Evolutionary conservation across 2,888 invertebrate genomes (phyloP), one percentile per base, ranked within the genome.

Genomic region (Rhingia rostrata): DNA sequence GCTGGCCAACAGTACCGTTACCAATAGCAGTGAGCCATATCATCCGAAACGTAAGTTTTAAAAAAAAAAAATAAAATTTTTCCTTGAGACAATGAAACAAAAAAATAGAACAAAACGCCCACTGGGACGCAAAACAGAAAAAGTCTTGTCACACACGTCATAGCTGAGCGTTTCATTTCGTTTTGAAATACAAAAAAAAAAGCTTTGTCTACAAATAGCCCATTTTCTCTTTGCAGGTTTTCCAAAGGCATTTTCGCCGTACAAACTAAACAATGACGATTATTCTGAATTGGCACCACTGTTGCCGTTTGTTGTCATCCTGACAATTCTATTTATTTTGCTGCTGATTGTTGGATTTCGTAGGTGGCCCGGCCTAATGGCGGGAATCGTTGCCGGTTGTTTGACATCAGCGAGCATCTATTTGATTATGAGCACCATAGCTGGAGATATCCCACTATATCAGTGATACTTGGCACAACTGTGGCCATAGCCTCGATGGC

Each of bases 311-410:
- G 80, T 87, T 6, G 75, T 88, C 64, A 80, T 88, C 56, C 58
- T 88, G 41, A 85, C 88, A n/a, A 67, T 88, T 35, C 86, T 86
- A 9, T 87, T 87, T 10, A 72, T 88, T 47, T 61, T 88, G 30
- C 87, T 87, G 45, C 79, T 88, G 4, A 70, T 87, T 9, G 82
- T 88, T 6, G 84, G 88, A 5, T 88, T 88, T 82, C 87, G 87
- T 6, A 78, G 88, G 9, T 88, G 88, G 88, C 88, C 88, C 0
- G 88, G 88, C 22, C 37, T 88, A 43, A 81, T 87, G 32, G 87
- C 87, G n/a, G 88, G 88, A n/a, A 83, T 88, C 14, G 66, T 88
- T 7, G 87, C 88, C 14, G 88, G 88, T 6, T 87, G 86, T 56
- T 70, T 88, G 35, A 88, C 88, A 10, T 87, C 87, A 7, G 60